Evolutionary conservation across 30 jellyfish, hydroid and myxozoan genomes (phyloP), one percentile per base, ranked within the genome.

Genomic region (Aurelia aurita complex sp. Pacific): DNA sequence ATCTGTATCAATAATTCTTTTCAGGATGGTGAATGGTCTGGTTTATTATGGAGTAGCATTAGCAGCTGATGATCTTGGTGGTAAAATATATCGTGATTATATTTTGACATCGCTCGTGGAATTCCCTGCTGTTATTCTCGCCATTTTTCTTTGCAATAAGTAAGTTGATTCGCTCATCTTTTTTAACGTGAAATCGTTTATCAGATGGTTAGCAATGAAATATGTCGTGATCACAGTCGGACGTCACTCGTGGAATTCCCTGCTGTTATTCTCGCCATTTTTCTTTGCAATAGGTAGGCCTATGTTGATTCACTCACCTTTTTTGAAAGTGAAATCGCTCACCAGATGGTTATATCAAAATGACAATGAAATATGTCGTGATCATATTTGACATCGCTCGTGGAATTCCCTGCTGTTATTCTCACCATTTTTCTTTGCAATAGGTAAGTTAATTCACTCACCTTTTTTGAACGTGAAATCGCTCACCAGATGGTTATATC

Each of bases 31-130:
- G 35, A 63, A 62, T 71, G 90, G 90, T 10, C 73, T 81, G 17
- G 77, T 73, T 18, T 81, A 81, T 55, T 81, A 35, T 43, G 90
- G 81, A 13, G 83, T 73, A 4, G 73, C 90, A 32, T 51, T 81
- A 53, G 80, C 90, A 14, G 80, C 90, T 29, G 88, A 59, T 13
- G 90, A 79, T 55, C 74, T 87, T n/a, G 82, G 96, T 54, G 96
- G 96, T 17, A 66, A 59, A 38, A 53, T 86, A 52, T 86, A 86
- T 69, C 81, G 78, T 38, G 96, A 86, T 62, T 86, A 69, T 66
- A 65, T 72, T 29, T 71, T 87, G 17, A 29, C 81, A 57, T 68
- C 89, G 12, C 68, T 87, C 35, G 86, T 87, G 11, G 96, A 81
- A 34, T 72, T 87, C 38, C 85, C 89, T 69, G 89, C 91, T 54